Evolutionary conservation across 2,888 invertebrate species (phyloP).

Genomic region (Cryptops parisi): DNA sequence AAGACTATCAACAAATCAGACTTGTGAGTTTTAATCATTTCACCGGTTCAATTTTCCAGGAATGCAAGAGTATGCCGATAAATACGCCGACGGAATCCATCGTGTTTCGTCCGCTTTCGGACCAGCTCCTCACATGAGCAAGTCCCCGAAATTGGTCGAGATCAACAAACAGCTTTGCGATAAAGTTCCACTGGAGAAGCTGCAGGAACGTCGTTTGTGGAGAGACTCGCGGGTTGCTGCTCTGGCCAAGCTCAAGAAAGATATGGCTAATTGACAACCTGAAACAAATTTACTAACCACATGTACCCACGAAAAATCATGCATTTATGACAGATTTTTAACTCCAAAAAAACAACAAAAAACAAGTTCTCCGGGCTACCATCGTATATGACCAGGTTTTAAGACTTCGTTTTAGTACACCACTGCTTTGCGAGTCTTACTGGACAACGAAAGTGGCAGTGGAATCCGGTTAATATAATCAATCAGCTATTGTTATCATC

Average conservation of each 20-base stretch:
- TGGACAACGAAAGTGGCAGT: too few species aligned
- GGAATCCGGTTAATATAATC: too few species aligned
- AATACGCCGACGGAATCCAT: conserved; percentile 45
- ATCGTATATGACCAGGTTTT: too few species aligned
- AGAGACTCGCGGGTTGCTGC: conserved; percentile 68
- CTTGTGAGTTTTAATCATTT: not conserved
- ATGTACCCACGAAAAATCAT: not conserved
- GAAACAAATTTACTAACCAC: not conserved
- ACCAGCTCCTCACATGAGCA: conserved; percentile 55
- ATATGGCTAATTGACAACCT: conserved; percentile 27
- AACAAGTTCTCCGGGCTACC: too few species aligned
- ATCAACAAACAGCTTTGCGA: conserved; percentile 57
- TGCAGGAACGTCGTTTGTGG: conserved; percentile 62
- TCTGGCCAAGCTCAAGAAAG: conserved; percentile 60
- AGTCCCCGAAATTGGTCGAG: conserved; percentile 43
- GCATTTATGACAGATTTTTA: not conserved
- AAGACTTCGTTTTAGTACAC: too few species aligned
- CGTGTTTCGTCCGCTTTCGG: conserved; percentile 57
- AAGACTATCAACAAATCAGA: too few species aligned
- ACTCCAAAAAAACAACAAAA: too few species aligned
- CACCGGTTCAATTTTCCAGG: conserved; percentile 28
- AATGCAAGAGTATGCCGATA: conserved; percentile 46
- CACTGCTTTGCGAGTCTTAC: too few species aligned
- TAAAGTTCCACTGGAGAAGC: conserved; percentile 55
- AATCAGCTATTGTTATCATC: too few species aligned